Evolutionary conservation across 2,113 vertebrate species (phyloP).

Genomic region (Thryonomys swinderianus): DNA sequence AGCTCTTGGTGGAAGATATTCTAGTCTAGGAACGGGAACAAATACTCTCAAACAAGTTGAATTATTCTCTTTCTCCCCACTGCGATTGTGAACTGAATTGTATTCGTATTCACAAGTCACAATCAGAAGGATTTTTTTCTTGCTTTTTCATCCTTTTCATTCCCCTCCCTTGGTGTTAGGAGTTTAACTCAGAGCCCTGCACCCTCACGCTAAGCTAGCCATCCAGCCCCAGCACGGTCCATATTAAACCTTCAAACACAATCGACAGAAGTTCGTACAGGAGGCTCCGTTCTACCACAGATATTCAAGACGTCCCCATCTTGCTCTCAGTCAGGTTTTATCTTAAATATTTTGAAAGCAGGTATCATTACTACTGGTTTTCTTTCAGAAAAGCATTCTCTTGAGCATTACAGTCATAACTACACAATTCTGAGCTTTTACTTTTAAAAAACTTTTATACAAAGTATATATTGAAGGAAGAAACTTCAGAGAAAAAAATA

Average conservation of each 20-base stretch:
- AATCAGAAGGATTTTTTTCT: neutral
- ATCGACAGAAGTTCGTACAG: neutral
- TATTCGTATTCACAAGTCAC: constrained; percentile 18
- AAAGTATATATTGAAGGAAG: neutral
- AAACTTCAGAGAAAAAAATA: constrained; percentile 12
- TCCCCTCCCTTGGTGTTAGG: neutral
- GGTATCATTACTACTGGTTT: neutral
- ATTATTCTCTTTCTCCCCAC: neutral
- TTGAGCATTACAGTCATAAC: constrained; percentile 29
- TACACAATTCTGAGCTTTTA: constrained; percentile 54
- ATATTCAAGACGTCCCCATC: neutral
- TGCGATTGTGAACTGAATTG: constrained; percentile 27
- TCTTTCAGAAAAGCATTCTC: constrained; percentile 18
- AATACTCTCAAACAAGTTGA: neutral
- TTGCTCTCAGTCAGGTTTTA: neutral
- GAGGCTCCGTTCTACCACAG: neutral
- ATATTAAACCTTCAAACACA: neutral
- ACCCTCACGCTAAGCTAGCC: neutral
- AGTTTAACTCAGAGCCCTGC: neutral
- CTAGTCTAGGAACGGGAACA: neutral
- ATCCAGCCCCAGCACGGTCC: neutral
- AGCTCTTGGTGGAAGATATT: neutral
- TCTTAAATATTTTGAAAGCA: constrained; percentile 42
- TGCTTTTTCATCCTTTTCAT: neutral
- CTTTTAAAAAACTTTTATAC: constrained; percentile 60